These are phyloP conservation scores for Psophia crepitans DNA, from an alignment of 2,113 vertebrate genomes.

Conservation along the genomic window DNA sequence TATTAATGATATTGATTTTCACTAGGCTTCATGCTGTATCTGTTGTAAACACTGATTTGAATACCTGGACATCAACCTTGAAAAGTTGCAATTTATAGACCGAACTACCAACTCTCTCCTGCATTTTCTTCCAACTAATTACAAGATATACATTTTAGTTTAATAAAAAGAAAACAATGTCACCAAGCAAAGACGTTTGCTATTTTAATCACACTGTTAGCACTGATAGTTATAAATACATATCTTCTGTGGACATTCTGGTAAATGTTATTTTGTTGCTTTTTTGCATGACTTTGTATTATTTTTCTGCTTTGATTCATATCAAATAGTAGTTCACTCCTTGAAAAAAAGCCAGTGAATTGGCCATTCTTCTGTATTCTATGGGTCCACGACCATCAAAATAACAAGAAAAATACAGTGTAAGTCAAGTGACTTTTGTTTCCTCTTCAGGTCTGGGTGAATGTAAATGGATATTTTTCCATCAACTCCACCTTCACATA, in stretches of 20 bases:
- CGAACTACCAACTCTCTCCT: neutral
- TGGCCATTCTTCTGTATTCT: neutral
- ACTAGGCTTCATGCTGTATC: neutral
- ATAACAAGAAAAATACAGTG: neutral
- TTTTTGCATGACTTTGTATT: neutral
- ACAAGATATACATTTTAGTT: neutral
- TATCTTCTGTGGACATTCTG: neutral
- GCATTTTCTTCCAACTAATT: neutral
- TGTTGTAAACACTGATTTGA: constrained; percentile 4
- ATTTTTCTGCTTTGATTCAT: neutral
- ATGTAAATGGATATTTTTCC: neutral
- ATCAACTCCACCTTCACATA: neutral
- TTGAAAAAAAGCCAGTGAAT: neutral
- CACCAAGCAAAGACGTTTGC: neutral
- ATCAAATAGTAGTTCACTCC: neutral
- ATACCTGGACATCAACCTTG: constrained; percentile 35
- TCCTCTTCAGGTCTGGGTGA: neutral
- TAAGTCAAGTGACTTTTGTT: neutral
- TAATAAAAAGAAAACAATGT: neutral
- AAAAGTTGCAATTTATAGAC: neutral
- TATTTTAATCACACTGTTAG: neutral
- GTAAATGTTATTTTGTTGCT: neutral
- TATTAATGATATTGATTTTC: constrained; percentile 35
- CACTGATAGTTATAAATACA: neutral
- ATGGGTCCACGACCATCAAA: neutral